Base-by-base conservation (phyloP, 2,888 invertebrate genomes). In the Hirtodrosophila cameraria region DNA sequence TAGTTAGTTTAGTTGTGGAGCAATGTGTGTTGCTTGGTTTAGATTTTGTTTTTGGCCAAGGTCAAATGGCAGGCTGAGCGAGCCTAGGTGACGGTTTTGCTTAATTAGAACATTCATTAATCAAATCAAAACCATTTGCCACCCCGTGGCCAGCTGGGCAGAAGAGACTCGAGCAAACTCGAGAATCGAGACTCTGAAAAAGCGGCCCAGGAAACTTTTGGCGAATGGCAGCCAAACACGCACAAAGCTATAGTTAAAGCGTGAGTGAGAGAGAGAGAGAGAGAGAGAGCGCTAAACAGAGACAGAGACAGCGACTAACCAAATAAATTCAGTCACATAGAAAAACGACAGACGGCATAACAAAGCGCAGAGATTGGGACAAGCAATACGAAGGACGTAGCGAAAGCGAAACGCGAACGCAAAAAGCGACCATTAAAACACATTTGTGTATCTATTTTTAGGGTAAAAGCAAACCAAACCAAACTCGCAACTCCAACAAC, bases 81-180 rank as follows among this genome's bases (percentile, higher is more conserved):
- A 38, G 76, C 71, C 77, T 74, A 77, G 81, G 86, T 87, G 87
- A 86, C 81, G 86, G 79, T 84, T 88, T 88, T 84, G 85, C 86
- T 88, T 88, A 88, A 88, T 88, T 88, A 88, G 86, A 88, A 87
- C 88, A 87, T 88, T 87, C 88, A 88, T 88, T 88, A 88, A 88
- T 88, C 88, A 88, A 88, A 88, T 88, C 88, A 88, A 88, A 88
- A 88, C 86, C 88, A 88, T 86, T 88, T 88, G 85, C 85, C 83
- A 81, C 80, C 87, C 86, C 53, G 65, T 59, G 66, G 70, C 81
- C 74, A 80, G 48, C 15, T n/a, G n/a, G 41, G 48, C 38, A 43
- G 31, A 57, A 46, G 30, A 64, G 70, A 62, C 46, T 54, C 50
- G n/a, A n/a, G 35, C n/a, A n/a, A n/a, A 66, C 50, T 50, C 58